Percentiles rank a stretch among this genome's conserved stretches.
These are phyloP conservation scores for Momotus momota DNA, from an alignment of 2,797 vertebrate species.

Conservation along the genomic window DNA sequence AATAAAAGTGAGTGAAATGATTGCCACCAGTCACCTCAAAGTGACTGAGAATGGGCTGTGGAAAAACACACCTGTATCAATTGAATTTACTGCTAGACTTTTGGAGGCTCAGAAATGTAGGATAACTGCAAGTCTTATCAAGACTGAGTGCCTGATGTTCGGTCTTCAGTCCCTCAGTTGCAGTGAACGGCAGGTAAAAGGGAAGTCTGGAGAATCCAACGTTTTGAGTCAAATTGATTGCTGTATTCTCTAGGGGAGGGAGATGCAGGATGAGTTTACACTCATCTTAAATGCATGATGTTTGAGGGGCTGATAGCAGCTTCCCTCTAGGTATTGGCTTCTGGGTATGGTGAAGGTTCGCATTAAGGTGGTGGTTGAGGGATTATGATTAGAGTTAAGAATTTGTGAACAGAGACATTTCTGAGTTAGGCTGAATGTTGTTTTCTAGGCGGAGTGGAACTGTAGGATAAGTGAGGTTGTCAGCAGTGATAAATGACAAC, in stretches of 20 bases:
- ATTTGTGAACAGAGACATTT: background rate
- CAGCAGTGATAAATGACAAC: conserved; percentile 9
- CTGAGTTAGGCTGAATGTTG: background rate
- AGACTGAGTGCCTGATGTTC: background rate
- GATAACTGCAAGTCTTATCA: background rate
- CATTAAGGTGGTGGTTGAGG: background rate
- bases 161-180: background rate
- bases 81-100: background rate
- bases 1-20: background rate
- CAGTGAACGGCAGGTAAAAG: background rate
- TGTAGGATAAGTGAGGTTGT: background rate
- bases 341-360: background rate
- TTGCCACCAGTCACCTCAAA: background rate
- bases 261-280: background rate
- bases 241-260: background rate
- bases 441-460: background rate
- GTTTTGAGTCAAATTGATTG: background rate
- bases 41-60: background rate
- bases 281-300: background rate
- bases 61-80: background rate
- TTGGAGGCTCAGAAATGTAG: background rate
- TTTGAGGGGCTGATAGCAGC: background rate
- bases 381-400: background rate
- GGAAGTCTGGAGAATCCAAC: background rate
- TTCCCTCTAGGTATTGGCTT: background rate